Conservation (phyloP, 2,888 invertebrate species). For the Maniola hyperantus region DNA sequence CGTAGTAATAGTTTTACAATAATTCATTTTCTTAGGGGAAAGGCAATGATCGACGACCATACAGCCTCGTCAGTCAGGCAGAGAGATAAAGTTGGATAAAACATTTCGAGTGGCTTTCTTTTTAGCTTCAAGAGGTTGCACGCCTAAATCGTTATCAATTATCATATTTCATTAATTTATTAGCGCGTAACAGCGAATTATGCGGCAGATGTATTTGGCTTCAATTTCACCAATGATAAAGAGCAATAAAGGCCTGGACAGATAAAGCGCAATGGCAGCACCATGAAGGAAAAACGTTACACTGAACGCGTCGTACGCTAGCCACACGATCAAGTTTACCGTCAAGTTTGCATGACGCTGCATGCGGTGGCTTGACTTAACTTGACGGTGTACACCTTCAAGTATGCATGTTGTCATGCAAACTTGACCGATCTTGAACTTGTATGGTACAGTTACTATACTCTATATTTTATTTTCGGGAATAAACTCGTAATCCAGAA, state of each 20-base stretch:
- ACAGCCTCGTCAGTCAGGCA: not conserved
- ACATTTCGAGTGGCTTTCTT: slow-evolving; percentile 26
- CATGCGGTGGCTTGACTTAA: too few relatives aligned
- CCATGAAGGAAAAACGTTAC: not conserved
- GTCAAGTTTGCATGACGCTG: too few relatives aligned
- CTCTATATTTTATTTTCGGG: too few relatives aligned
- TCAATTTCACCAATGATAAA: slow-evolving; percentile 40
- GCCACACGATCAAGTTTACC: too few relatives aligned
- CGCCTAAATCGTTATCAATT: slow-evolving; percentile 32
- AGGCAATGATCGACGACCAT: too few relatives aligned
- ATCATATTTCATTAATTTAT: slow-evolving; percentile 33
- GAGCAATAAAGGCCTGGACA: slow-evolving; percentile 21
- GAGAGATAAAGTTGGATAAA: not conserved
- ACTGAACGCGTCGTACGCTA: not conserved
- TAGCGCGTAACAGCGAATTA: slow-evolving; percentile 30
- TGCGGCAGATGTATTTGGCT: slow-evolving; percentile 32
- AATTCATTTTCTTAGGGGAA: too few relatives aligned
- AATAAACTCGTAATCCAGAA: too few relatives aligned
- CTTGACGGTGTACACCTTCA: too few relatives aligned
- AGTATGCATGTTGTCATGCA: too few relatives aligned
- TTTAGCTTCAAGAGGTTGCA: slow-evolving; percentile 26
- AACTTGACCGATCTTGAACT: too few relatives aligned
- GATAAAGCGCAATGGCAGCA: not conserved
- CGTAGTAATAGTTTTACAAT: not conserved
- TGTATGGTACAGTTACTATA: too few relatives aligned